Percentiles rank a stretch among this genome's conserved stretches.
These are phyloP conservation scores for Dolomedes plantarius DNA, from an alignment of 2,888 invertebrate genomes.

Conservation along the genomic window DNA sequence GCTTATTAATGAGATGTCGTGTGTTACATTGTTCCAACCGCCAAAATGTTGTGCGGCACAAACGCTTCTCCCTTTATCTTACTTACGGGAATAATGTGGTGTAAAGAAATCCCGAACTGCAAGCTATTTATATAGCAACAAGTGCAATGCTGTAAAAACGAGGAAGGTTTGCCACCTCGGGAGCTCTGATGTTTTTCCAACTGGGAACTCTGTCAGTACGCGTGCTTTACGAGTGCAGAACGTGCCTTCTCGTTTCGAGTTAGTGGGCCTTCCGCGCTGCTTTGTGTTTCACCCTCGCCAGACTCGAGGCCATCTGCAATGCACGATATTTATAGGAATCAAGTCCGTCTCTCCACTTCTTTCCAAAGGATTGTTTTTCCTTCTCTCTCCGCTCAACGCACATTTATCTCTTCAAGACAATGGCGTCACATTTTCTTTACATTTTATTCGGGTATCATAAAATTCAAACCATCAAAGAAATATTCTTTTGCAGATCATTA, in stretches of 20 bases:
- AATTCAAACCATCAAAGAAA: too few relatives aligned
- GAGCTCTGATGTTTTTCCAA: conserved; percentile 41
- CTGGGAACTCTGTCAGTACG: conserved; percentile 38
- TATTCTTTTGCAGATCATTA: too few relatives aligned
- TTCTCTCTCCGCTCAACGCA: too few relatives aligned
- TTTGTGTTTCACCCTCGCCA: conserved; percentile 17
- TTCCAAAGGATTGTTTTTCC: conserved; percentile 22
- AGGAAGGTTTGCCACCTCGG: conserved; percentile 44
- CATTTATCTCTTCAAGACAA: too few relatives aligned
- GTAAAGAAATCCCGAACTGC: conserved; percentile 18
- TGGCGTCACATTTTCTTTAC: too few relatives aligned
- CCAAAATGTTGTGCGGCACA: background rate
- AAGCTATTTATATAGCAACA: conserved; percentile 52
- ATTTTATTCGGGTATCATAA: too few relatives aligned
- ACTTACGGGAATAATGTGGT: conserved; percentile 27
- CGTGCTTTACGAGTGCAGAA: background rate
- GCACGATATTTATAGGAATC: conserved; percentile 62
- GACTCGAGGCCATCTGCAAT: conserved; percentile 34
- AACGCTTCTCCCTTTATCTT: conserved; percentile 6
- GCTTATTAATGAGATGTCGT: too few relatives aligned
- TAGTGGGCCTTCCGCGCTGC: background rate
- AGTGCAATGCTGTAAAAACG: conserved; percentile 38
- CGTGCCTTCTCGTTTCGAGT: background rate
- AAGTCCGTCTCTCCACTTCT: conserved; percentile 21
- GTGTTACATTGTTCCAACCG: background rate